Evolutionary conservation across 2,888 invertebrate genomes (phyloP).

Genomic region (Lycocerus yunnanus): DNA sequence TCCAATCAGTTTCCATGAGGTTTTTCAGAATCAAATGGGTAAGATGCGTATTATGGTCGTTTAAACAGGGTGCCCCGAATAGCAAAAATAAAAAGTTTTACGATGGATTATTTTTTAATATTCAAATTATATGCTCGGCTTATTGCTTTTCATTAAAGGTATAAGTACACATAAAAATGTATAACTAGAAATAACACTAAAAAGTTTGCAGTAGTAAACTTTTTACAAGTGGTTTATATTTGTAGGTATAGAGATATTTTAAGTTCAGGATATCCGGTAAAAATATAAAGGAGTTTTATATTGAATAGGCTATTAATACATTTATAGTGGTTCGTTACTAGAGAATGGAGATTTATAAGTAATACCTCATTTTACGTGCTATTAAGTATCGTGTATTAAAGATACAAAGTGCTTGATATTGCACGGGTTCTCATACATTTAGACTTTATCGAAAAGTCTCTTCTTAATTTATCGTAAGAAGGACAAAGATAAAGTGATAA

Average conservation of each 20-base stretch:
- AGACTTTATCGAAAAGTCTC: neutral
- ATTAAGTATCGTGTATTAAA: slow-evolving; percentile 37
- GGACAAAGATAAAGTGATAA: neutral
- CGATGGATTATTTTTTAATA: neutral
- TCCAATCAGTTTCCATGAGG: too few relatives aligned
- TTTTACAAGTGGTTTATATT: neutral
- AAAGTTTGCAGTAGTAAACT: neutral
- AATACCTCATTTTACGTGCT: slow-evolving; percentile 40
- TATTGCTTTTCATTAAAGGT: neutral
- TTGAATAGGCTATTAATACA: slow-evolving; percentile 34
- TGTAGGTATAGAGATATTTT: neutral
- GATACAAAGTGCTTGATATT: slow-evolving; percentile 22
- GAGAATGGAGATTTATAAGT: slow-evolving; percentile 39
- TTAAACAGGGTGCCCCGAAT: neutral
- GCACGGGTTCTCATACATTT: neutral
- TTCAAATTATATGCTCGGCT: neutral
- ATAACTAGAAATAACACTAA: neutral
- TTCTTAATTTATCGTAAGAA: neutral
- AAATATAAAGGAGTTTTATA: slow-evolving; percentile 24
- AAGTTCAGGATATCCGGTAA: slow-evolving; percentile 9
- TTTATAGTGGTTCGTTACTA: slow-evolving; percentile 35
- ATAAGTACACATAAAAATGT: neutral
- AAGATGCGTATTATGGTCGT: neutral
- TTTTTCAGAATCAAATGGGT: neutral
- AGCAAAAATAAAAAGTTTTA: neutral